A percentile compares a stretch with the other conserved stretches of the same genome.
Conservation (phyloP, 2,113 vertebrate species). For the Neodon shergylaensis region DNA sequence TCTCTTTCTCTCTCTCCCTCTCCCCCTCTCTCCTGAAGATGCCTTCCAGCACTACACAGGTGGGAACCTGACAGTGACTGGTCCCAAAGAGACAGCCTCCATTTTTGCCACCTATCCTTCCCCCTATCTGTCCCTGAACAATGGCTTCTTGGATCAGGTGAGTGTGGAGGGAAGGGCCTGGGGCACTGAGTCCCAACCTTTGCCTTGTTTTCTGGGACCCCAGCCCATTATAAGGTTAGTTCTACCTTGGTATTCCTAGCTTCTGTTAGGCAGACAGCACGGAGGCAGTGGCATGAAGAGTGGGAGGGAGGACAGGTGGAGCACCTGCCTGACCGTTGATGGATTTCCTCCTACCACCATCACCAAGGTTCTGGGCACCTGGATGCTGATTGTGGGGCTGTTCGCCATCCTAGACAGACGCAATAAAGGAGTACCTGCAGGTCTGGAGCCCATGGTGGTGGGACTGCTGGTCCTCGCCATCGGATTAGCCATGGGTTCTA, state of each 20-base stretch:
- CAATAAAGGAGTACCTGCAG: constrained; percentile 91
- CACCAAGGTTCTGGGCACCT: constrained; percentile 83
- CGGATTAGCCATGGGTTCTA: constrained; percentile 91
- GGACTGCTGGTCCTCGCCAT: constrained; percentile 91
- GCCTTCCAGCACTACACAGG: constrained; percentile 90
- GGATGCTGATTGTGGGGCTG: constrained; percentile 90
- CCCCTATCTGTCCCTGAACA: constrained; percentile 89
- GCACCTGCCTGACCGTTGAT: neutral
- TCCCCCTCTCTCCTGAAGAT: constrained; percentile 83
- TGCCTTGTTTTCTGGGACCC: neutral
- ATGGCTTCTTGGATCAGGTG: constrained; percentile 96
- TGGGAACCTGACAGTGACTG: constrained; percentile 89
- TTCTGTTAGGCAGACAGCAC: neutral
- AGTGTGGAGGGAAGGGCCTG: neutral
- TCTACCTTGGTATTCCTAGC: neutral
- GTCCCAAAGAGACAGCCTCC: constrained; percentile 92
- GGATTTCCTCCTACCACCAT: neutral
- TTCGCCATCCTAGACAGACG: constrained; percentile 92
- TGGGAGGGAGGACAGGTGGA: neutral
- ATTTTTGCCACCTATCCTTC: constrained; percentile 95
- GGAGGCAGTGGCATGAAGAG: neutral
- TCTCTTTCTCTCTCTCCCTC: constrained; percentile 33
- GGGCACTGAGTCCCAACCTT: neutral
- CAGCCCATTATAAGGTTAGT: neutral
- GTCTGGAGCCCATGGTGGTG: constrained; percentile 93